A percentile compares a stretch with the other conserved stretches of the same genome.
phyloP scores from a whole-genome alignment of 2,888 invertebrate genomes.

The Dorcus parallelipipedus region DNA sequence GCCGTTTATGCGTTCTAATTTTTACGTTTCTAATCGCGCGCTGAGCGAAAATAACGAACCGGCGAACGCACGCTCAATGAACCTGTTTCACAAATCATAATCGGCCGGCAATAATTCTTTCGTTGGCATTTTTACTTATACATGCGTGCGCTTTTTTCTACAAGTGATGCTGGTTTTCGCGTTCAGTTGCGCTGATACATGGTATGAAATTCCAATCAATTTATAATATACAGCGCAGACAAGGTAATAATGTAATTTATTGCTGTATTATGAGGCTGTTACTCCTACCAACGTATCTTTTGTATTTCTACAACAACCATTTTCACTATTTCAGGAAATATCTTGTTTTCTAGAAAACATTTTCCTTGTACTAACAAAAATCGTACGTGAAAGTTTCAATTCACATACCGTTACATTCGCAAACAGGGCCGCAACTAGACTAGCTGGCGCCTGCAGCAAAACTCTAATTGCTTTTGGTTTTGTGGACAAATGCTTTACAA shows the following conservation, averaged over 20 bases:
- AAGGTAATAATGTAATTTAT: conserved; percentile 52
- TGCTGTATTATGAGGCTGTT: conserved; percentile 42
- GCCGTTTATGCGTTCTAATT: not conserved
- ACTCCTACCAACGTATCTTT: conserved; percentile 38
- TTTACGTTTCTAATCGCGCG: not conserved
- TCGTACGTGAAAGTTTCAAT: no score
- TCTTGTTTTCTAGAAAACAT: no score
- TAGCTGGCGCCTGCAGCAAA: no score
- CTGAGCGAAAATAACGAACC: not conserved
- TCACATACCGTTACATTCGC: no score
- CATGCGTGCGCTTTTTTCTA: conserved; percentile 40
- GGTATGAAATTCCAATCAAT: conserved; percentile 51
- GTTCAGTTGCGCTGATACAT: conserved; percentile 47
- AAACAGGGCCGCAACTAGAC: no score
- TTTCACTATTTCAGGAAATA: no score
- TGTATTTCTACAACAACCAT: conserved; percentile 23
- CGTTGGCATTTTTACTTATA: conserved; percentile 36
- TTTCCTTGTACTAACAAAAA: no score
- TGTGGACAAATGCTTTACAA: no score
- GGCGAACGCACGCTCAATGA: conserved; percentile 17
- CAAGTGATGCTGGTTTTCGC: conserved; percentile 41
- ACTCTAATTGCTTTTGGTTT: no score
- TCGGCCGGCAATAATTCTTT: conserved; percentile 41
- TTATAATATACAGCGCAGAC: conserved; percentile 50
- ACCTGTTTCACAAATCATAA: conserved; percentile 43